Percentiles rank a stretch among this genome's conserved stretches.
Evolutionary conservation across 1,140 invertebrate genomes (phyloP).

Genomic region (Cardiocondyla obscurior): DNA sequence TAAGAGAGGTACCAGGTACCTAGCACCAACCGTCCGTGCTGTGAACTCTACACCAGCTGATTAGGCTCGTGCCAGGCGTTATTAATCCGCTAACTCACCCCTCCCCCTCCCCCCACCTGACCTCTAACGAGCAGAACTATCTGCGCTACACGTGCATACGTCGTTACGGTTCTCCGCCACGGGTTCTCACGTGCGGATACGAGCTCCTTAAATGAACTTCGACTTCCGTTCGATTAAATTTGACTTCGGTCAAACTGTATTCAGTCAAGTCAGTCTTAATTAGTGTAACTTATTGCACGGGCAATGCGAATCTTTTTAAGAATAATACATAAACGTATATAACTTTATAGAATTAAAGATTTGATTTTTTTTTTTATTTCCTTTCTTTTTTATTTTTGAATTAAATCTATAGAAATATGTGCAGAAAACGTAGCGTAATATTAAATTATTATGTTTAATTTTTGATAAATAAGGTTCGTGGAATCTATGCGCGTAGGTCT

Average conservation of each 20-base stretch:
- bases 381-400: background rate
- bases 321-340: background rate
- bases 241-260: background rate
- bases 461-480: background rate
- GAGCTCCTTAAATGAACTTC: conserved; percentile 26
- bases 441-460: background rate
- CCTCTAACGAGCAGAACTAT: conserved; percentile 73
- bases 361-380: background rate
- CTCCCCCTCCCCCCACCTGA: conserved; percentile 72
- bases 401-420: background rate
- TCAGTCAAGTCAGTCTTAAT: background rate
- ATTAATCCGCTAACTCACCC: conserved; percentile 81
- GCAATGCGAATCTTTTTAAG: background rate
- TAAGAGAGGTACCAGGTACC: conserved; percentile 66
- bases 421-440: background rate
- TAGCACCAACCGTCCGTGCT: conserved; percentile 65
- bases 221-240: conserved; percentile 27
- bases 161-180: conserved; percentile 58
- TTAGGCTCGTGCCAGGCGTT: conserved; percentile 82
- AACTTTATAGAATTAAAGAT: background rate
- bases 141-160: conserved; percentile 64
- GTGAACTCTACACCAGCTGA: conserved; percentile 81
- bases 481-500: background rate
- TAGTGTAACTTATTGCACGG: background rate
- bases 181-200: conserved; percentile 55